phyloP scores from a whole-genome alignment of 2,888 invertebrate genomes.

The Limnephilus marmoratus region DNA sequence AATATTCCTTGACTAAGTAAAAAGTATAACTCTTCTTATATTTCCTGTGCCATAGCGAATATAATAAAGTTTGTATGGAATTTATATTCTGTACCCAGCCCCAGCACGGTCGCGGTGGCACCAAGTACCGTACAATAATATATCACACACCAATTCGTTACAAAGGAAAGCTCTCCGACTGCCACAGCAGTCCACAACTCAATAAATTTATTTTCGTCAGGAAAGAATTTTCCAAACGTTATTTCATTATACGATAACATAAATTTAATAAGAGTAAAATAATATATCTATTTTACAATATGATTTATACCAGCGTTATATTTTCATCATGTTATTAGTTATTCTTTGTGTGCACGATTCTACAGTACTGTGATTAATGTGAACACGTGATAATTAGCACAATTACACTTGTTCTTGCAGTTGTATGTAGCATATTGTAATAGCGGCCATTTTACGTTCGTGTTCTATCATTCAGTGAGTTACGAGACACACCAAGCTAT shows the following conservation, averaged over 20 bases:
- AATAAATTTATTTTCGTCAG: conserved; percentile 3
- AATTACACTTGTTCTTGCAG: too few relatives aligned
- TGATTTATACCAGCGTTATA: neutral
- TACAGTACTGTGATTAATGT: too few relatives aligned
- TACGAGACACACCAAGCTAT: too few relatives aligned
- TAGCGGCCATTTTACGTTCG: too few relatives aligned
- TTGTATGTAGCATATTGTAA: too few relatives aligned
- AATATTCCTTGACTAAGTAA: neutral
- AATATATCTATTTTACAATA: neutral
- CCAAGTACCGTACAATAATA: neutral
- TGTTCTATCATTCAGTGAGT: too few relatives aligned
- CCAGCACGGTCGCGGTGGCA: too few relatives aligned
- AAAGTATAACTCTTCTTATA: neutral
- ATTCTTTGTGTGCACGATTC: neutral
- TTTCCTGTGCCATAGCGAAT: neutral
- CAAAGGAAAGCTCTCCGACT: neutral
- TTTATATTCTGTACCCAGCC: neutral
- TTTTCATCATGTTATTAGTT: neutral
- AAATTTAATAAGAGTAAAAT: neutral
- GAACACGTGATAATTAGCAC: too few relatives aligned
- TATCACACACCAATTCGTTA: neutral
- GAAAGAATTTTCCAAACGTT: neutral
- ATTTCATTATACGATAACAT: neutral
- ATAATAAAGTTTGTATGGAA: neutral
- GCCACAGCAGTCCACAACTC: neutral